phyloP scores from a whole-genome alignment of 2,888 invertebrate species.

The Nemotelus pantherinus region DNA sequence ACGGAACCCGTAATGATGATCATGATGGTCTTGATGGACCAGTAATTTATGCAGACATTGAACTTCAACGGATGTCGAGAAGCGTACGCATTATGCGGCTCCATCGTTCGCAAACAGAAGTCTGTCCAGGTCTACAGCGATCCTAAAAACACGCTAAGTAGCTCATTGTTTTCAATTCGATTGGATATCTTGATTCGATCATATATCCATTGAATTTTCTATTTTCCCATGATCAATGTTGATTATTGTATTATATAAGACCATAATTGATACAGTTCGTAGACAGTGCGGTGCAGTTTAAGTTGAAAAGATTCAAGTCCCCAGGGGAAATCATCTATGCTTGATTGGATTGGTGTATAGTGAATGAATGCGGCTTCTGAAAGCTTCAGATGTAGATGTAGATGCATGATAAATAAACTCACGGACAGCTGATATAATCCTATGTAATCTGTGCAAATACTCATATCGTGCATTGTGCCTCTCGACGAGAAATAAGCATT shows the following conservation, averaged over 20 bases:
- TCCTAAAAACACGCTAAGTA: constrained; percentile 25
- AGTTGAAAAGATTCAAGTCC: not conserved
- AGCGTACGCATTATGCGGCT: constrained; percentile 33
- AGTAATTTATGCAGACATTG: constrained; percentile 42
- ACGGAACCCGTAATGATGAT: constrained; percentile 11
- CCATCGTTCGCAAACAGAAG: constrained; percentile 3
- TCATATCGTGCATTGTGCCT: too few species aligned
- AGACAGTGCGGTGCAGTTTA: not conserved
- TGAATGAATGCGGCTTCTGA: constrained; percentile 19
- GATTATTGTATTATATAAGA: constrained; percentile 37
- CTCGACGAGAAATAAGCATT: too few species aligned
- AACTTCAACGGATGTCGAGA: constrained; percentile 43
- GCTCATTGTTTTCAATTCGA: constrained; percentile 36
- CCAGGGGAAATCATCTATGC: not conserved
- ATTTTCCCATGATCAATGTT: constrained; percentile 37
- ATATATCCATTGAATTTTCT: constrained; percentile 37
- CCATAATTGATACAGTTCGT: constrained; percentile 31
- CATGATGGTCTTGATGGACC: constrained; percentile 37
- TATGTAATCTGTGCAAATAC: not conserved
- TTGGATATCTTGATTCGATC: constrained; percentile 31
- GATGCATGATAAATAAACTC: not conserved
- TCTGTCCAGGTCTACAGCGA: not conserved
- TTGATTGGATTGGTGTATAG: not conserved
- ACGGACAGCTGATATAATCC: constrained; percentile 6
- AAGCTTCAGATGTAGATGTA: constrained; percentile 2